phyloP scores from a whole-genome alignment of 2,113 vertebrate genomes.

The Pseudonaja textilis region DNA sequence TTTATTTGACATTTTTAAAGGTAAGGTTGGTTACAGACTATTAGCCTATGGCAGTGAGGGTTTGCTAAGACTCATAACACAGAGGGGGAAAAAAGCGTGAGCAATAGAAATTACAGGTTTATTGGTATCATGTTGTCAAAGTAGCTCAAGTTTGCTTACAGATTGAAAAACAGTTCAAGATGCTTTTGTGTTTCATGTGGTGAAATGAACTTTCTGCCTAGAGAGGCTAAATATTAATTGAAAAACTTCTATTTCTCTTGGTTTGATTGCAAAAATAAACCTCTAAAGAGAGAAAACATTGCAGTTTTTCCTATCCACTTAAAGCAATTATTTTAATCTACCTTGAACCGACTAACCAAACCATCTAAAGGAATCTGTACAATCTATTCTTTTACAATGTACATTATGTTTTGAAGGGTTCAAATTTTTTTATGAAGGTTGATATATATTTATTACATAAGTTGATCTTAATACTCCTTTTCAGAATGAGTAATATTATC shows the following conservation, averaged over 20 bases:
- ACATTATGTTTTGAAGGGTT: background rate
- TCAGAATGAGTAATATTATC: background rate
- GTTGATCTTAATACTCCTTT: background rate
- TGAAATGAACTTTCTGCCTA: constrained; percentile 66
- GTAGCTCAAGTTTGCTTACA: constrained; percentile 69
- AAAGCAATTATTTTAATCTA: constrained; percentile 38
- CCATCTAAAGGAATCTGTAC: constrained; percentile 6
- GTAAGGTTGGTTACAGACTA: constrained; percentile 65
- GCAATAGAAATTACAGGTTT: constrained; percentile 71
- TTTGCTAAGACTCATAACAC: constrained; percentile 59
- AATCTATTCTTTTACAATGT: background rate
- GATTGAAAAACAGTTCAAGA: constrained; percentile 62
- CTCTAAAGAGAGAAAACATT: constrained; percentile 15
- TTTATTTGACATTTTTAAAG: constrained; percentile 68
- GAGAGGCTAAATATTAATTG: constrained; percentile 54
- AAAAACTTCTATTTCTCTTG: constrained; percentile 38
- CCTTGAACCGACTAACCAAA: constrained; percentile 23
- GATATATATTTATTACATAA: constrained; percentile 13
- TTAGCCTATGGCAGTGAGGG: constrained; percentile 71
- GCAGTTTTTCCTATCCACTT: background rate
- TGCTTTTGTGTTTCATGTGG: constrained; percentile 66
- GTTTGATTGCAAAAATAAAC: constrained; percentile 52
- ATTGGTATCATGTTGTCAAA: constrained; percentile 63
- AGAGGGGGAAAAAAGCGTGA: background rate
- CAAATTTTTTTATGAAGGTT: background rate